phyloP scores from a whole-genome alignment of 1,140 invertebrate genomes.

The Orius laevigatus region DNA sequence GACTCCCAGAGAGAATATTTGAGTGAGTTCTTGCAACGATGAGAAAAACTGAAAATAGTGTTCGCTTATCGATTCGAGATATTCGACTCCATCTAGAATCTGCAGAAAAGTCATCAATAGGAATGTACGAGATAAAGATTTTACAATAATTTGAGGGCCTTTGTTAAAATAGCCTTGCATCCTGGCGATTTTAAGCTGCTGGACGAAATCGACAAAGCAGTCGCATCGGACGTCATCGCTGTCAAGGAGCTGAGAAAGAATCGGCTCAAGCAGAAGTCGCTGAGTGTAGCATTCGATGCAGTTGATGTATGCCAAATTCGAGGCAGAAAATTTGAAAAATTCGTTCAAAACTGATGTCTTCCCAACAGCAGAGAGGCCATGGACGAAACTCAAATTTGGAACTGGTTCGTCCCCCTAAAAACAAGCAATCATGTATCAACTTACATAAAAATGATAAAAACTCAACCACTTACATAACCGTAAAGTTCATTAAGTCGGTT shows the following conservation, averaged over 20 bases:
- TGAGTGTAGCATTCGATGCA: constrained; percentile 64
- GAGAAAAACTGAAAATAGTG: constrained; percentile 54
- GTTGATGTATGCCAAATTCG: constrained; percentile 52
- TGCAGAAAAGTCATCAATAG: constrained; percentile 17
- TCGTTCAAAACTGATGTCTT: constrained; percentile 51
- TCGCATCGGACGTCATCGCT: constrained; percentile 36
- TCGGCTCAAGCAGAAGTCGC: constrained; percentile 59
- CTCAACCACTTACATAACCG: too few relatives aligned
- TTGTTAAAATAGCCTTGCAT: constrained; percentile 9
- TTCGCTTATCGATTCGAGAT: constrained; percentile 50
- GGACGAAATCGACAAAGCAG: constrained; percentile 54
- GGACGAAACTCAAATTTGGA: constrained; percentile 40
- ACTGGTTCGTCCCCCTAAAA: constrained; percentile 13
- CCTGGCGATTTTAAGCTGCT: constrained; percentile 29
- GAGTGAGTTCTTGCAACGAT: constrained; percentile 52
- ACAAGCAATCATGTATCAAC: constrained; percentile 3
- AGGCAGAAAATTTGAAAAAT: constrained; percentile 38
- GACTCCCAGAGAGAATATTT: constrained; percentile 47
- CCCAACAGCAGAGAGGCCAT: constrained; percentile 63
- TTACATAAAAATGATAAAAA: too few relatives aligned
- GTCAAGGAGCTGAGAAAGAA: constrained; percentile 40
- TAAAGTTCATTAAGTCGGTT: too few relatives aligned
- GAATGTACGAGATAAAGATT: constrained; percentile 1
- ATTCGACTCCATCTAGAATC: constrained; percentile 64
- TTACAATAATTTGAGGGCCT: constrained; percentile 11